Conservation (phyloP, 2,888 invertebrate genomes). For the Acrocera orbiculus region DNA sequence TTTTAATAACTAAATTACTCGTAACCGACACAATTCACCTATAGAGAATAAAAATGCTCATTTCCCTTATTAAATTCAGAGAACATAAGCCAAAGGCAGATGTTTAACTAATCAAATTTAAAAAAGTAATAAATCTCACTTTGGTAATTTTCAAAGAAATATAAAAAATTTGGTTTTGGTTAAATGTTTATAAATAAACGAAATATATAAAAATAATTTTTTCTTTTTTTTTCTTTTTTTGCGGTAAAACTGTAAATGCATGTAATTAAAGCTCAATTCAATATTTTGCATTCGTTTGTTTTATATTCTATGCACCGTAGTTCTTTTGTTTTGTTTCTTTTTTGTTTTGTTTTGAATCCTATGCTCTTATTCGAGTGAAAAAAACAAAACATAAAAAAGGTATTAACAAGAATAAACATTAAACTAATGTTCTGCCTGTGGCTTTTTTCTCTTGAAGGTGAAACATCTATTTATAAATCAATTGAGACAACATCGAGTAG, state of each 20-base stretch:
- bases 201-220: background rate
- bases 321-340: background rate
- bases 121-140: background rate
- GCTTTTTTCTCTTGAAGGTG: slow-evolving; percentile 64
- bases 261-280: background rate
- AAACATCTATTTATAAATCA: slow-evolving; percentile 23
- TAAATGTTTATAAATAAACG: slow-evolving; percentile 13
- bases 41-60: no score
- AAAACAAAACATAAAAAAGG: slow-evolving; percentile 16
- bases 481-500: background rate
- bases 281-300: no score
- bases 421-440: slow-evolving; percentile 53
- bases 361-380: slow-evolving; percentile 1
- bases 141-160: slow-evolving; percentile 4
- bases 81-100: slow-evolving; percentile 24
- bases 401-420: slow-evolving; percentile 8
- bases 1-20: no score
- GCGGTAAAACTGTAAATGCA: background rate
- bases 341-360: background rate
- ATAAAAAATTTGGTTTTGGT: background rate
- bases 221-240: slow-evolving; percentile 4
- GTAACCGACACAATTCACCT: no score
- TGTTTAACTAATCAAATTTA: slow-evolving; percentile 8
- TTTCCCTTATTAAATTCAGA: no score
- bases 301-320: no score